Evolutionary conservation across 2,888 invertebrate genomes (phyloP), one percentile per base, ranked within the genome.

Genomic region (Ectemnius continuus): DNA sequence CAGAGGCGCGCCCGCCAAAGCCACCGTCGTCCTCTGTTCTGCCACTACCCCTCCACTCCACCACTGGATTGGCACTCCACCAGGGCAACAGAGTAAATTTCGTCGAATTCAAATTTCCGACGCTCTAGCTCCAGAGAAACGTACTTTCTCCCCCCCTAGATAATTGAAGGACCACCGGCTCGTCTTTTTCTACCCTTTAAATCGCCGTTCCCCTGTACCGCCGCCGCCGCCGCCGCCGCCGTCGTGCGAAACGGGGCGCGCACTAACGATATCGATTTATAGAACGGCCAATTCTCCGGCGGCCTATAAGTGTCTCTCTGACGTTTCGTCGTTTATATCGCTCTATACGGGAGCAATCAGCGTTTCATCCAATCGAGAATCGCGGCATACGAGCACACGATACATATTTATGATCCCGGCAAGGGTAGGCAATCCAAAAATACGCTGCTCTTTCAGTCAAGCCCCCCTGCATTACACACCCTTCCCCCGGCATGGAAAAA

Each of bases 21-120:
- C 52, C 52, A 52, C 52, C 52, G 16, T 2, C 48, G 11, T 5
- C 36, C 36, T 6, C 36, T 11, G 36, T 36, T 11, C 36, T 2
- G 8, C 3, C 36, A 1, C 3, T 8, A 1, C 36, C 36, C 8
- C 36, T 11, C 14, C 52, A 4, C 13, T 5, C 52, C 6, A 4
- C 16, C n/a, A 71, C 74, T 71, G 80, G 77, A 85, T 82, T 81
- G 82, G 75, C 73, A 77, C 83, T 79, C 75, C 76, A 79, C 73
- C 75, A 76, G 77, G 16, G 80, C 79, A 80, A 78, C 80, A 70
- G 78, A 78, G 70, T 76, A 78, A 83, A 83, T 85, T 85, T 80
- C 80, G 74, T 58, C 75, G 71, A 83, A 85, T 79, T 80, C 79
- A 76, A 84, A 84, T 85, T 82, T 84, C 83, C 64, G 62, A 77